Percentiles rank a stretch among this genome's conserved stretches.
phyloP scores from a whole-genome alignment of 1,140 invertebrate genomes.

The Cephus cinctus region DNA sequence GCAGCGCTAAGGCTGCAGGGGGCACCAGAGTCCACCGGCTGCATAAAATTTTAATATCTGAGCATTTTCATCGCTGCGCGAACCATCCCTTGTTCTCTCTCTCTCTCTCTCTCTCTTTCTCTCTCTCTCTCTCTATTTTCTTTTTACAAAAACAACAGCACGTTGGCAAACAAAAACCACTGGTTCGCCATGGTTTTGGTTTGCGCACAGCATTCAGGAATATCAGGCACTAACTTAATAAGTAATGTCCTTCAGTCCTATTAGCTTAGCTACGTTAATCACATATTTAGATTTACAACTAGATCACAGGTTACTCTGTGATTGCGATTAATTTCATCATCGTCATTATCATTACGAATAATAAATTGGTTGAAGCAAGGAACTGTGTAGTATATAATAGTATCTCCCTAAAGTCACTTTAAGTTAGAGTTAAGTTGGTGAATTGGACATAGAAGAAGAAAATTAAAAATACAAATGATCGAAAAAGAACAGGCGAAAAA shows the following conservation, averaged over 20 bases:
- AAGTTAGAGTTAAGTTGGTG: too few species aligned
- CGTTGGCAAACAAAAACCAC: slow-evolving; percentile 14
- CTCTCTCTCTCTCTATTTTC: not conserved
- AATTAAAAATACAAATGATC: too few species aligned
- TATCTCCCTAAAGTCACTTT: too few species aligned
- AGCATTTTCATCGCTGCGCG: too few species aligned
- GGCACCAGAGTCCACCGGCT: slow-evolving; percentile 25
- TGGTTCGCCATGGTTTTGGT: not conserved
- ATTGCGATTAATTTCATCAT: slow-evolving; percentile 12
- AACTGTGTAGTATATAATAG: slow-evolving; percentile 37
- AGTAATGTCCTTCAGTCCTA: slow-evolving; percentile 48
- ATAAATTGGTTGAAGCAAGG: slow-evolving; percentile 43
- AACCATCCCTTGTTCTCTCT: slow-evolving; percentile 10
- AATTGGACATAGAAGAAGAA: too few species aligned
- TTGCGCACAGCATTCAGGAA: slow-evolving; percentile 22
- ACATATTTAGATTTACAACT: slow-evolving; percentile 30
- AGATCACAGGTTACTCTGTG: slow-evolving; percentile 30
- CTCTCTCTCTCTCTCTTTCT: slow-evolving; percentile 6
- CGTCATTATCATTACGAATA: slow-evolving; percentile 27
- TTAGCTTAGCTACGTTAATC: slow-evolving; percentile 37
- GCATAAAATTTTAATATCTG: slow-evolving; percentile 34
- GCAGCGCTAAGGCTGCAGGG: slow-evolving; percentile 21
- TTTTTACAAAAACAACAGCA: slow-evolving; percentile 8
- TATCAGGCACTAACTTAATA: slow-evolving; percentile 36
- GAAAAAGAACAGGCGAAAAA: too few species aligned